Percentiles rank a stretch among this genome's conserved stretches.
Evolutionary conservation across 2,113 vertebrate genomes (phyloP).

Genomic region (Crypturellus undulatus): DNA sequence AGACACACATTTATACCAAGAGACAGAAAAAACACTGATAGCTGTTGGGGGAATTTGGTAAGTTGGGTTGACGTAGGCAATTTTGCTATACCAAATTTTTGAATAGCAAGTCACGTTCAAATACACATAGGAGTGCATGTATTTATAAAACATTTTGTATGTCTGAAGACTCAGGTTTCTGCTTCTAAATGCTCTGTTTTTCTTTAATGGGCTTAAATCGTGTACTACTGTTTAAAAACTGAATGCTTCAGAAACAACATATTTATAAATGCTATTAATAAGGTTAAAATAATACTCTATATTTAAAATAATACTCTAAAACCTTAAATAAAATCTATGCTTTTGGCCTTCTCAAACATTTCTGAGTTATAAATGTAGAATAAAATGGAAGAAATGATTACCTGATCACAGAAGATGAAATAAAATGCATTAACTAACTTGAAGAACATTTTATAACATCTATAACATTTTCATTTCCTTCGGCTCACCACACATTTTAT

Average conservation of each 20-base stretch:
- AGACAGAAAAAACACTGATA: background rate
- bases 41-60: background rate
- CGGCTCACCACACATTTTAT: background rate
- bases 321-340: fast-evolving
- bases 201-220: background rate
- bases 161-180: background rate
- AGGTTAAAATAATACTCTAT: background rate
- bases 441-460: fast-evolving
- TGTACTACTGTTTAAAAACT: background rate
- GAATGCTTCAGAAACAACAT: background rate
- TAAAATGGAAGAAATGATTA: background rate
- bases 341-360: background rate
- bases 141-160: background rate
- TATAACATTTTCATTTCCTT: background rate
- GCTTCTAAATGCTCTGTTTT: background rate
- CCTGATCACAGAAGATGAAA: background rate
- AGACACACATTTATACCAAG: background rate
- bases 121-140: background rate
- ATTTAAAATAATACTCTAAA: background rate
- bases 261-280: background rate
- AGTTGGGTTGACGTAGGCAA: background rate
- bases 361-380: background rate
- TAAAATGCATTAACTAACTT: background rate
- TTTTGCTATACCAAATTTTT: background rate
- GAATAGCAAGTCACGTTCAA: background rate